Base-by-base conservation (phyloP, 2,888 invertebrate species). In the Anthoptus insignis region DNA sequence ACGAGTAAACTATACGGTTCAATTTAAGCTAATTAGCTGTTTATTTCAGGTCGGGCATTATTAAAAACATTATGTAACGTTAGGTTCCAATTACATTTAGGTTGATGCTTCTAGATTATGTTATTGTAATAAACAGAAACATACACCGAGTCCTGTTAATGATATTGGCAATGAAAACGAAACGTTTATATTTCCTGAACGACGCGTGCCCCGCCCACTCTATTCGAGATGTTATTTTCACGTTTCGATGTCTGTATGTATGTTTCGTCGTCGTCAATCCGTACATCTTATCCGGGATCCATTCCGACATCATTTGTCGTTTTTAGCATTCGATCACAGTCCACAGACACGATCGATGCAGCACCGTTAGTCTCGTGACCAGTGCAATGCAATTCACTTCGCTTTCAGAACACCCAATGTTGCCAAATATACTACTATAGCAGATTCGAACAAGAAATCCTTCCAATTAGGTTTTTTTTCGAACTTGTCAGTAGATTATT, bases 81-180 rank as follows among this genome's bases (percentile, higher is more conserved):
- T 42, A 42, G 19, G 42, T 42, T n/a, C n/a, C n/a, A n/a, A n/a
- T n/a, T n/a, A n/a, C n/a, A n/a, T n/a, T n/a, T n/a, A n/a, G n/a
- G n/a, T n/a, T n/a, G n/a, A n/a, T n/a, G n/a, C n/a, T n/a, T n/a
- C n/a, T n/a, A n/a, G 2, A 39, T 16, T 8, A 16, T 16, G 34
- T n/a, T 34, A 34, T 34, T 37, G 37, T 37, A 37, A 14, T 4
- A 0, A 37, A 42, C 37, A 4, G 8, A 42, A 19, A 19, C 42
- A 7, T 1, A 42, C 2, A 42, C 8, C 1, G 3, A 39, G 16
- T 39, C 8, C 16, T 21, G 22, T n/a, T 49, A 34, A 32, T 34
- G 16, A 34, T 53, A 53, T 34, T 32, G 52, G 34, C 52, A 27
- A 32, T 53, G 32, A 19, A 53, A 53, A 34, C 39, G 39, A 39